Evolutionary conservation across 1,140 invertebrate genomes (phyloP), one percentile per base, ranked within the genome.

Genomic region (Spodoptera frugiperda): DNA sequence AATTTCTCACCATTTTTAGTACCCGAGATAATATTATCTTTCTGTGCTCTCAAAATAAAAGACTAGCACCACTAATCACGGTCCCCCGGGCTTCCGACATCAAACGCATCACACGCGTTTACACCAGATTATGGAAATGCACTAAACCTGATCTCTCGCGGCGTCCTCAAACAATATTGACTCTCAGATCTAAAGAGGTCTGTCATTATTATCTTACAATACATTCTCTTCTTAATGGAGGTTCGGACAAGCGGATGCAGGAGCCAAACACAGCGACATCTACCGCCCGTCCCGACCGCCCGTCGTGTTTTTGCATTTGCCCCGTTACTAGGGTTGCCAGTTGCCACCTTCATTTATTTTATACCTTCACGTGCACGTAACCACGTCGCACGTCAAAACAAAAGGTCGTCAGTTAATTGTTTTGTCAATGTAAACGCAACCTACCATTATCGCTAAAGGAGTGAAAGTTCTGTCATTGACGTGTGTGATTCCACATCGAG

Each of bases 251-350:
- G 57, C 71, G 65, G 78, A 79, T 79, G 76, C 77, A 73, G 25
- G 53, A 73, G 63, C 65, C 77, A 59, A 70, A 74, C 71, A 65
- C 6, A 51, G 70, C 78, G 73, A 74, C 71, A 67, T 71, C 51
- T 44, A 74, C 74, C 70, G 74, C 55, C 72, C 59, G 17, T 15
- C 33, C 9, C 65, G 59, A 76, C 67, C 77, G 74, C 78, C 78
- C 76, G 79, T 75, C 76, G 76, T 76, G 80, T 77, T 81, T 84
- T 78, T 78, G 83, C 81, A 83, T 77, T 80, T 55, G 49, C 75
- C 67, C 72, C 74, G 78, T 80, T 80, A 80, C 54, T 70, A 81
- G 78, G 81, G 81, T 63, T 84, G 78, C 25, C 76, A 2, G 81
- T 63, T 84, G 78, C 25, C 76, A 2, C 33, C 2, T 61, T 68